Conservation (phyloP, 2,797 vertebrate genomes). For the Gallinago nigripennis region DNA sequence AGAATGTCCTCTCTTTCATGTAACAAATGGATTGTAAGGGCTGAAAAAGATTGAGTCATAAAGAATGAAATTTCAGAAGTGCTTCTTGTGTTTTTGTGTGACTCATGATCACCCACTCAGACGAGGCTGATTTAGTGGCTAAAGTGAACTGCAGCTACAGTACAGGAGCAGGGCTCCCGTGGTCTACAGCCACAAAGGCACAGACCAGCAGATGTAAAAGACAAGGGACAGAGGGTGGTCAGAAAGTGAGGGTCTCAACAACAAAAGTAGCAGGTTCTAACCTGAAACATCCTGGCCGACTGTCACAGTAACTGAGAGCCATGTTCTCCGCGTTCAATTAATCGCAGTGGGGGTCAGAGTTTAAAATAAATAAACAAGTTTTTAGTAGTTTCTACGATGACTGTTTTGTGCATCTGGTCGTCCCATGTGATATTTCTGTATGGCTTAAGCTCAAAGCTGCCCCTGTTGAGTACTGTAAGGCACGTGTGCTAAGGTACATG, state of each 20-base stretch:
- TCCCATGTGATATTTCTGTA: background rate
- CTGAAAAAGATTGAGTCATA: constrained; percentile 7
- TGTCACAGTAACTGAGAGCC: background rate
- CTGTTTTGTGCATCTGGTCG: background rate
- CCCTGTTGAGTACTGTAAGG: background rate
- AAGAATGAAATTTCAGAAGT: background rate
- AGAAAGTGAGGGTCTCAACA: background rate
- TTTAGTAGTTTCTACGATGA: background rate
- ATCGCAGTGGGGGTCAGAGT: background rate
- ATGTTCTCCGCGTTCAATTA: background rate
- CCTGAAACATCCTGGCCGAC: background rate
- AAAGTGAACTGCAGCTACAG: background rate
- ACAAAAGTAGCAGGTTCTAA: background rate
- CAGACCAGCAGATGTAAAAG: background rate
- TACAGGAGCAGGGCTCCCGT: background rate
- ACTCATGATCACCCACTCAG: background rate
- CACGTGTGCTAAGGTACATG: background rate
- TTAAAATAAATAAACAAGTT: background rate
- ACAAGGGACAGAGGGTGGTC: background rate
- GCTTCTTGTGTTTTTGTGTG: background rate
- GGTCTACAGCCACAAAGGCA: background rate
- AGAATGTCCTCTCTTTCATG: background rate
- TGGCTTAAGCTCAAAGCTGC: background rate
- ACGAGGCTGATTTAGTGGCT: background rate
- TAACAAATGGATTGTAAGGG: constrained; percentile 20